Conservation (phyloP, 1,140 invertebrate genomes). For the Drosophila navojoa region DNA sequence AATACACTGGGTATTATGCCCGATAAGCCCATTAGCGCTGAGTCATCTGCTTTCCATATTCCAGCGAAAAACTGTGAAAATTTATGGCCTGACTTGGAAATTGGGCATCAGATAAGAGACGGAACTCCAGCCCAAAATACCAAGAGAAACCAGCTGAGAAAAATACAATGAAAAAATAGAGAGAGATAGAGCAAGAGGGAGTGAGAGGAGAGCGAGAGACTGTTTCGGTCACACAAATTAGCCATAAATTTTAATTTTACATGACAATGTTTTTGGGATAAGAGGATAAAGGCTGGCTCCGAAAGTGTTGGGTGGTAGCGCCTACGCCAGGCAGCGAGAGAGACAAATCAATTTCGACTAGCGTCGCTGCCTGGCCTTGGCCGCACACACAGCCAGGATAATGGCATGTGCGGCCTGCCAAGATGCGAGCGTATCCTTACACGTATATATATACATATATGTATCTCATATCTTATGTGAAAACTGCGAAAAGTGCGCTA, state of each 20-base stretch:
- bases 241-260: constrained; percentile 83
- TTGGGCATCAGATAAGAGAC: constrained; percentile 38
- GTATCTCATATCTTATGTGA: constrained; percentile 22
- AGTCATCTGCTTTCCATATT: constrained; percentile 29
- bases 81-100: constrained; percentile 48
- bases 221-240: constrained; percentile 72
- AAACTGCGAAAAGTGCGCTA: constrained; percentile 49
- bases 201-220: not conserved
- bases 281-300: constrained; percentile 20
- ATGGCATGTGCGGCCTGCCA: constrained; percentile 27
- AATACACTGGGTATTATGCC: constrained; percentile 19
- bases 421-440: constrained; percentile 50
- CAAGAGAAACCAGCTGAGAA: constrained; percentile 11
- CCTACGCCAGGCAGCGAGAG: constrained; percentile 30
- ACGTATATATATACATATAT: constrained; percentile 9
- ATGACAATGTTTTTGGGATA: constrained; percentile 63
- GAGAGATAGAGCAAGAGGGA: not conserved
- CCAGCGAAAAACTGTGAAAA: constrained; percentile 58
- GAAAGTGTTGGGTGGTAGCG: constrained; percentile 31
- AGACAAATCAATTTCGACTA: constrained; percentile 51
- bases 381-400: constrained; percentile 25
- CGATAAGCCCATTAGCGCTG: constrained; percentile 39
- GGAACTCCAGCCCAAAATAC: constrained; percentile 25
- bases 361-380: constrained; percentile 55
- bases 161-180: not conserved